Evolutionary conservation across 2,888 invertebrate genomes (phyloP).

Genomic region (Drosophila parthenogenetica): DNA sequence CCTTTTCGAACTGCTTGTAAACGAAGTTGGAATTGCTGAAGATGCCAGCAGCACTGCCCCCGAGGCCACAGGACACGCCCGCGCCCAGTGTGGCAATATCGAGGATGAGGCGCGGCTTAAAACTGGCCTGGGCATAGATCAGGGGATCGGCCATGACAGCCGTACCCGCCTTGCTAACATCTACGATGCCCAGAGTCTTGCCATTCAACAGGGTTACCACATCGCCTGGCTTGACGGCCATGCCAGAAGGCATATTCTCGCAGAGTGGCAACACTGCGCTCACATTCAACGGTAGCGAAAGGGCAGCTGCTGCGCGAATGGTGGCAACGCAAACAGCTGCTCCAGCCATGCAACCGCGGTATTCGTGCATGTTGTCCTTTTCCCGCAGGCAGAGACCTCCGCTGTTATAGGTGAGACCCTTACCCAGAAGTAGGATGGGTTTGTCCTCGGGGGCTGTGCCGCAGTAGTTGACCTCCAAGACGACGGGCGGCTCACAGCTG

Average conservation of each 20-base stretch:
- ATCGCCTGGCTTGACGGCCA: constrained; percentile 86
- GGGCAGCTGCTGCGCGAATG: constrained; percentile 86
- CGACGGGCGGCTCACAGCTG: constrained; percentile 86
- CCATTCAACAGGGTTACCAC: constrained; percentile 86
- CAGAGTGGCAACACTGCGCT: constrained; percentile 84
- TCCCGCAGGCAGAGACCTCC: constrained; percentile 82
- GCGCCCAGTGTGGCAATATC: constrained; percentile 86
- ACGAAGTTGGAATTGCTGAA: constrained; percentile 86
- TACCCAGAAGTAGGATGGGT: constrained; percentile 87
- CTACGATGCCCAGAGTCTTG: constrained; percentile 85
- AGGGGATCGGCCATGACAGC: constrained; percentile 92
- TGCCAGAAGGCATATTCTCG: constrained; percentile 87
- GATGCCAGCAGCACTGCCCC: constrained; percentile 87
- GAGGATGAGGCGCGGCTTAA: constrained; percentile 86
- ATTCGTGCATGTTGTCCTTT: constrained; percentile 73
- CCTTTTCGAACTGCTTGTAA: constrained; percentile 86
- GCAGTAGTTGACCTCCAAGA: constrained; percentile 87
- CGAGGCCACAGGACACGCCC: constrained; percentile 86
- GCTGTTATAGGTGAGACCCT: constrained; percentile 87
- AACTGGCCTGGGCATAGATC: constrained; percentile 90
- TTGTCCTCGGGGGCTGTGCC: constrained; percentile 85
- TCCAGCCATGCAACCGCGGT: constrained; percentile 88
- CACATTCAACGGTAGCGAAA: constrained; percentile 87
- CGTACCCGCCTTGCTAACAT: constrained; percentile 91
- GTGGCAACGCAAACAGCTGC: constrained; percentile 87